These are phyloP conservation scores for Geophilus truncorum DNA, from an alignment of 2,888 invertebrate species.

Conservation along the genomic window DNA sequence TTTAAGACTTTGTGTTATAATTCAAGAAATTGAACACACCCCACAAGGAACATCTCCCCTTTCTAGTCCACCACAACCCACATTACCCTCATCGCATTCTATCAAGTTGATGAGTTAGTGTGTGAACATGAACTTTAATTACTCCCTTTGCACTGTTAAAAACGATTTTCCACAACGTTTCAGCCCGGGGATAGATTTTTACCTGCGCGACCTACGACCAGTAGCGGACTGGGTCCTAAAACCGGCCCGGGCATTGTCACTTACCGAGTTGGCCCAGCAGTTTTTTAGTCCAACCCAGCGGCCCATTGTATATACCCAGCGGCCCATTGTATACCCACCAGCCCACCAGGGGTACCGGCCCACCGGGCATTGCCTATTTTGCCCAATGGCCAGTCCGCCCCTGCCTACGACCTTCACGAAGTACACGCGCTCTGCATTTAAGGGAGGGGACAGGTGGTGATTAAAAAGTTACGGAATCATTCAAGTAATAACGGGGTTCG, in stretches of 20 bases:
- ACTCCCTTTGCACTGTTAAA: neutral
- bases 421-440: constrained; percentile 10
- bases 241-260: too few relatives aligned
- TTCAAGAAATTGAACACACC: neutral
- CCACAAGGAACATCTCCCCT: neutral
- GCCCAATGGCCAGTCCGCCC: too few relatives aligned
- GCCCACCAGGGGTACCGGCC: too few relatives aligned
- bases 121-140: constrained; percentile 2
- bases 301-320: too few relatives aligned
- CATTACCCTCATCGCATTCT: neutral
- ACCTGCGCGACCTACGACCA: neutral
- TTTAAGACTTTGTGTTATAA: neutral
- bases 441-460: constrained; percentile 6
- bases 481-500: neutral
- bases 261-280: too few relatives aligned
- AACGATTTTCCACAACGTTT: neutral
- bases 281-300: too few relatives aligned
- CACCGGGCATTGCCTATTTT: too few relatives aligned
- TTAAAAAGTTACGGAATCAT: constrained; percentile 20
- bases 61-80: neutral
- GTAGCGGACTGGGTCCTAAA: too few relatives aligned
- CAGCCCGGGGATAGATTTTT: neutral
- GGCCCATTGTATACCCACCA: too few relatives aligned
- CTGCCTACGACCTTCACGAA: neutral
- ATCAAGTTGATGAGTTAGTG: neutral